phyloP scores from a whole-genome alignment of 2,113 vertebrate species.

The Anas platyrhynchos region DNA sequence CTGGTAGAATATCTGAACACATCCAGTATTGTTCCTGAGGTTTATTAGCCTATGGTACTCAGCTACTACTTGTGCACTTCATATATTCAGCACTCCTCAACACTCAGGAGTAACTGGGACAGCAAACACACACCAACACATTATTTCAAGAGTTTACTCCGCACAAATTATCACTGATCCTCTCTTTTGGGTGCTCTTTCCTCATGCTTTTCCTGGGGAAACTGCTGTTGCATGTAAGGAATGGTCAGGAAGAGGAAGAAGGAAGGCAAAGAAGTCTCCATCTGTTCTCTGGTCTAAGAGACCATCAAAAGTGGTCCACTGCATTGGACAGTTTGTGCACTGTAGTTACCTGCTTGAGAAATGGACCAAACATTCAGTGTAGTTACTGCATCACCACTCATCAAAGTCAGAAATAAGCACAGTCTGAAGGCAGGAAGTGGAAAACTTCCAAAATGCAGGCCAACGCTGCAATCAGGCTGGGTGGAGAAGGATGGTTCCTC shows the following conservation, averaged over 20 bases:
- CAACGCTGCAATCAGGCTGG: neutral
- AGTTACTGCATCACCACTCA: neutral
- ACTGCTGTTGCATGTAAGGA: neutral
- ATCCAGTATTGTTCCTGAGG: neutral
- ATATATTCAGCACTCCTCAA: neutral
- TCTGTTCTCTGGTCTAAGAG: neutral
- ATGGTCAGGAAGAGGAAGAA: neutral
- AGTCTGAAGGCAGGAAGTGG: neutral
- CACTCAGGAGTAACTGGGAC: neutral
- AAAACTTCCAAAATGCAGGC: neutral
- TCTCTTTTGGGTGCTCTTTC: neutral
- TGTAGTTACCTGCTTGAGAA: neutral
- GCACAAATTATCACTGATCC: neutral
- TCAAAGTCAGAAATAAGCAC: neutral
- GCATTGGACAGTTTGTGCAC: neutral
- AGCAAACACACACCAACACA: neutral
- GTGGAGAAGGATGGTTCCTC: neutral
- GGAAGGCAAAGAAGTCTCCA: neutral
- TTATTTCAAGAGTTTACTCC: neutral
- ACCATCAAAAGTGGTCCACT: neutral
- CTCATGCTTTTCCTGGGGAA: neutral
- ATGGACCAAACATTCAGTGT: neutral
- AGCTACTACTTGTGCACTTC: neutral
- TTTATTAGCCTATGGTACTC: fast-evolving
- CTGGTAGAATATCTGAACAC: neutral